phyloP scores from a whole-genome alignment of 1,140 invertebrate genomes.

The Drosophila suzukii region DNA sequence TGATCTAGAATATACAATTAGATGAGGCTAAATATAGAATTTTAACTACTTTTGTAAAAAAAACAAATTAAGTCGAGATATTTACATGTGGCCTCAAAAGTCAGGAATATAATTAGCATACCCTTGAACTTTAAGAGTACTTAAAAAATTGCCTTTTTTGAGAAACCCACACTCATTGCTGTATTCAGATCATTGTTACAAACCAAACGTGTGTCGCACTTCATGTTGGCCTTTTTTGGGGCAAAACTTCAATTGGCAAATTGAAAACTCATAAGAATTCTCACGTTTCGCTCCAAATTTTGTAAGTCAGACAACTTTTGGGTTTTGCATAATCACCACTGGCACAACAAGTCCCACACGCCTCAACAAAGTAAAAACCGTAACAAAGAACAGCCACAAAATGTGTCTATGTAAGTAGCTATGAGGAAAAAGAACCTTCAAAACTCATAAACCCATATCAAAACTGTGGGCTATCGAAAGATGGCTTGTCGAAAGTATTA shows the following conservation, averaged over 20 bases:
- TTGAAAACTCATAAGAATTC: conserved; percentile 76
- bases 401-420: no score
- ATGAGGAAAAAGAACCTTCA: conserved; percentile 22
- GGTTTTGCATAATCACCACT: conserved; percentile 65
- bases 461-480: conserved; percentile 48
- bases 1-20: background rate
- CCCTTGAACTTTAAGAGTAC: background rate
- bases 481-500: conserved; percentile 54
- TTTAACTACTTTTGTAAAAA: no score
- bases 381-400: background rate
- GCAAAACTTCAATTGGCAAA: conserved; percentile 55
- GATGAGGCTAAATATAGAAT: no score
- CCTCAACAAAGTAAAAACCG: conserved; percentile 9
- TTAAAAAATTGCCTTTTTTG: background rate
- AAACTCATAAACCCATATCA: conserved; percentile 21
- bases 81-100: no score
- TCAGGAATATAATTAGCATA: background rate
- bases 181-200: conserved; percentile 3
- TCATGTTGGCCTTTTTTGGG: conserved; percentile 14
- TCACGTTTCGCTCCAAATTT: conserved; percentile 80
- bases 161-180: conserved; percentile 6
- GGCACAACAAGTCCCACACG: conserved; percentile 27
- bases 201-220: conserved; percentile 57
- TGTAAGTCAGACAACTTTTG: conserved; percentile 15
- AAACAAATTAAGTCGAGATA: no score